A percentile compares a stretch with the other conserved stretches of the same genome.
phyloP scores from a whole-genome alignment of 2,797 vertebrate species.

The Pipistrellus pipistrellus region DNA sequence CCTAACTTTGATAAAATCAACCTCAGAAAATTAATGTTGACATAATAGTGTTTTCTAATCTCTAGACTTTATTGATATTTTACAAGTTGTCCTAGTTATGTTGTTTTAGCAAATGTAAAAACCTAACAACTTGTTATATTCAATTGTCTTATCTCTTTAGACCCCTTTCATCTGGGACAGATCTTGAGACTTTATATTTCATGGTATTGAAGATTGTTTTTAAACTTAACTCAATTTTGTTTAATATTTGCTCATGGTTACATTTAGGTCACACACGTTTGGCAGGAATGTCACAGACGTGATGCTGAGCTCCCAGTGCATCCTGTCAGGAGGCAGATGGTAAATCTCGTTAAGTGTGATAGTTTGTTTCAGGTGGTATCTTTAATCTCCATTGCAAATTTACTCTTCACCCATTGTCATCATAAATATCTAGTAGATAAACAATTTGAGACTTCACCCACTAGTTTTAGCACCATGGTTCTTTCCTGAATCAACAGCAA shows the following conservation, averaged over 20 bases:
- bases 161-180: neutral
- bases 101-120: constrained; percentile 10
- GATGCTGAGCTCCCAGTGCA: neutral
- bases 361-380: neutral
- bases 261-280: neutral
- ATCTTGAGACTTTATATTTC: neutral
- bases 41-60: constrained; percentile 6
- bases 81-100: neutral
- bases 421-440: neutral
- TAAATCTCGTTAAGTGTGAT: neutral
- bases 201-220: neutral
- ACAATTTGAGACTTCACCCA: neutral
- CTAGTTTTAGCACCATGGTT: neutral
- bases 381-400: constrained; percentile 3
- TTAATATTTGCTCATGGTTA: neutral
- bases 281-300: neutral
- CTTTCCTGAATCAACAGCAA: constrained; percentile 3
- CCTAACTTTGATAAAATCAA: neutral
- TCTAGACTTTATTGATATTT: constrained; percentile 1
- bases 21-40: constrained; percentile 17
- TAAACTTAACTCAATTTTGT: neutral
- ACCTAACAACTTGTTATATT: neutral
- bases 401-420: neutral
- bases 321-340: neutral
- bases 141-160: neutral